Conservation (phyloP, 2,797 vertebrate genomes). For the Emys orbicularis region DNA sequence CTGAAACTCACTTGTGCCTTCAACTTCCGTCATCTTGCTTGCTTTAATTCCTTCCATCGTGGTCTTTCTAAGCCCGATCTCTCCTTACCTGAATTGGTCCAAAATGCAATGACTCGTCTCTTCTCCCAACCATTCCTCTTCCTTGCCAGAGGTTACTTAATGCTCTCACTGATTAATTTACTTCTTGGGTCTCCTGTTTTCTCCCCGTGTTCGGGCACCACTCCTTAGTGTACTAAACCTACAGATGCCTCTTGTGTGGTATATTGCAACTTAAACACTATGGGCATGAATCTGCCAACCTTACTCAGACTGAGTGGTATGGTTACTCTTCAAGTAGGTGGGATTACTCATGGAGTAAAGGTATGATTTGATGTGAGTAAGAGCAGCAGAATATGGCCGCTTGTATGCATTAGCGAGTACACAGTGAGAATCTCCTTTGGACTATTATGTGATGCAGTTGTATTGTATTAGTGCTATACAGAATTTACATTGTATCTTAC, state of each 20-base stretch:
- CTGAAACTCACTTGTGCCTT: neutral
- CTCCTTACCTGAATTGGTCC: neutral
- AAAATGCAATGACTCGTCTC: neutral
- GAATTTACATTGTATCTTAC: neutral
- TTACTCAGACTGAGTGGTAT: accelerated
- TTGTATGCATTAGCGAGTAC: neutral
- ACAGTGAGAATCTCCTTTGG: neutral
- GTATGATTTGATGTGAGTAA: neutral
- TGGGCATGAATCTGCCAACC: conserved; percentile 33
- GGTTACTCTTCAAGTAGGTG: conserved; percentile 22
- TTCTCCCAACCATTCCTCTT: conserved; percentile 63
- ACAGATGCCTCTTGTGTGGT: neutral
- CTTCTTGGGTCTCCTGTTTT: conserved; percentile 7
- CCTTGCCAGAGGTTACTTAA: conserved; percentile 59
- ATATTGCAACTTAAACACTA: neutral
- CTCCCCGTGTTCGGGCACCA: conserved; percentile 25
- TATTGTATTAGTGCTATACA: neutral
- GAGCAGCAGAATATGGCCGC: neutral
- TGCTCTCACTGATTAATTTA: conserved; percentile 40
- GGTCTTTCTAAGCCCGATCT: neutral
- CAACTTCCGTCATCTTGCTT: neutral
- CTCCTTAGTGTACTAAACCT: conserved; percentile 28
- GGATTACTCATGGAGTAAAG: conserved; percentile 24
- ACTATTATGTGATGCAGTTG: neutral
- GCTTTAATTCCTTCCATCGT: neutral